A percentile compares a stretch with the other conserved stretches of the same genome.
Evolutionary conservation across 2,888 invertebrate species (phyloP).

Genomic region (Rotaria magnacalcarata): DNA sequence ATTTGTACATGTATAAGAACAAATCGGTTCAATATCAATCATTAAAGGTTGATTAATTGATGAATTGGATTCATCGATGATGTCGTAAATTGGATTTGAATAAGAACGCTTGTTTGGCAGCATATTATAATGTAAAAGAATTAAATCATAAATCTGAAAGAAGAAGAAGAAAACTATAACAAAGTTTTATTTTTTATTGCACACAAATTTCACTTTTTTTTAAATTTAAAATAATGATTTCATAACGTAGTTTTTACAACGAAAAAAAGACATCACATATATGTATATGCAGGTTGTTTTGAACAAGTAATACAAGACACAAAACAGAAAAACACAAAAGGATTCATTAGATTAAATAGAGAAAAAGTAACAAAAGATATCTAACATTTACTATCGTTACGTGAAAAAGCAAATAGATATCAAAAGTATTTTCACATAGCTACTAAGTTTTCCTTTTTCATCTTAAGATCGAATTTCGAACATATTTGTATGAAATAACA

Average conservation of each 20-base stretch:
- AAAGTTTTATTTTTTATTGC: background rate
- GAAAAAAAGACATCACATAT: background rate
- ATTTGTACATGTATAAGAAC: background rate
- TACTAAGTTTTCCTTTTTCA: too few species aligned
- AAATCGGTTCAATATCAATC: background rate
- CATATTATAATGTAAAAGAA: background rate
- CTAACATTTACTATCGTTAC: background rate
- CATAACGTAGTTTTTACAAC: background rate
- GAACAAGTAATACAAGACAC: too few species aligned
- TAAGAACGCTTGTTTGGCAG: background rate
- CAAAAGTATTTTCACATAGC: too few species aligned
- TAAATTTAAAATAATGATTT: too few species aligned
- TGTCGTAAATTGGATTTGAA: constrained; percentile 2
- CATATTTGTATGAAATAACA: background rate
- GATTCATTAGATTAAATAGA: too few species aligned
- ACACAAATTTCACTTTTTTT: background rate
- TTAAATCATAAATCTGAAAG: background rate
- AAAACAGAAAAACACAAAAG: too few species aligned
- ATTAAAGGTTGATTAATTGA: constrained; percentile 1
- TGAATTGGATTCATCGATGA: background rate
- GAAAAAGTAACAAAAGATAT: background rate
- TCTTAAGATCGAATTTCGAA: background rate
- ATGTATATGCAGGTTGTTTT: background rate
- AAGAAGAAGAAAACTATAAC: background rate
- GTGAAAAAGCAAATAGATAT: too few species aligned